Base-by-base conservation (phyloP, 2,113 vertebrate genomes). In the Phycodurus eques region DNA sequence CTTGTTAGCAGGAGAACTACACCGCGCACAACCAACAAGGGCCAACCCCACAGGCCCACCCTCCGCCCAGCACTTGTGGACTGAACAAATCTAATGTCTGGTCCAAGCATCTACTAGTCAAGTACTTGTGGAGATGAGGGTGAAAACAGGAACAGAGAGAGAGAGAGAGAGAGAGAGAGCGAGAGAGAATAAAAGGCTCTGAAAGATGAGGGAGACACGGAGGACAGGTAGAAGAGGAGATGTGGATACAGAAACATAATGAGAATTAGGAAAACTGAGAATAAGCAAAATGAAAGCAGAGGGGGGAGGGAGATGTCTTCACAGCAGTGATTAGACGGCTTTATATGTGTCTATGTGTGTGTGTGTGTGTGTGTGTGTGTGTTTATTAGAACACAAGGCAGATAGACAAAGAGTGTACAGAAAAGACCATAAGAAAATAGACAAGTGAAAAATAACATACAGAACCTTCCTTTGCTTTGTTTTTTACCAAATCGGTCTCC, bases 51-150 rank as follows among this genome's bases (percentile, higher is more conserved):
- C 63, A 65, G 44, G 64, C 14, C 27, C 83, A 57, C 87, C 72
- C 35, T 5, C 82, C 66, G n/a, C n/a, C n/a, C 68, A 78, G 87
- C 81, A 85, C 75, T 76, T 81, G 77, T 76, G 70, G 80, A 82
- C 35, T 74, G 71, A 79, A 85, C 80, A 88, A 90, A 88, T 80
- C 77, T 81, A 82, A 79, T 81, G 87, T 80, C 68, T 76, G 83
- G 80, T 87, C 83, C 83, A 83, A 89, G 84, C 76, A 86, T 63
- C 79, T 73, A 60, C 78, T 78, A 27, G 76, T 79, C 79, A 86
- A 78, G 64, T 66, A 63, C 76, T 78, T 72, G 74, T 80, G 71
- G 83, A 77, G 66, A 68, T 59, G 57, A 39, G 72, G 65, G 44
- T 13, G 56, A 49, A 75, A 54, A 64, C 56, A 67, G 46, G 27